phyloP scores from a whole-genome alignment of 1,140 invertebrate genomes.

The Trichonephila clavata region DNA sequence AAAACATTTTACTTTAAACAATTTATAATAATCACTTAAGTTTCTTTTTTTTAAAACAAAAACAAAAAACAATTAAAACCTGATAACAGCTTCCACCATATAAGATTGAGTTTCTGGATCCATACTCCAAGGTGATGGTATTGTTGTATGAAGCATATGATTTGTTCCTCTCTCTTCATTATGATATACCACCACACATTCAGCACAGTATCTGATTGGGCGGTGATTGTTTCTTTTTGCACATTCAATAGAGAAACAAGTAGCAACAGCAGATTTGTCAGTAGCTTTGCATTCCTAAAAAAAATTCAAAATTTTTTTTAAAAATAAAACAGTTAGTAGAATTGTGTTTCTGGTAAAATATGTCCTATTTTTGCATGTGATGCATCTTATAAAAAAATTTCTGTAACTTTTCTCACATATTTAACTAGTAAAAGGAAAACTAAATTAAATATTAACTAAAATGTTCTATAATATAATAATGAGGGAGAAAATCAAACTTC shows the following conservation, averaged over 20 bases:
- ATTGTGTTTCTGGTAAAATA: too few species aligned
- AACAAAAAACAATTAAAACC: constrained; percentile 82
- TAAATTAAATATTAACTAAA: too few species aligned
- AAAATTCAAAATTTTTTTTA: neutral
- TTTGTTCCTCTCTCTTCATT: constrained; percentile 87
- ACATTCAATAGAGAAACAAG: constrained; percentile 98
- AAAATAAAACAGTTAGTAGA: neutral
- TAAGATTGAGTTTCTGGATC: constrained; percentile 94
- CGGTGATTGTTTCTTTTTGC: constrained; percentile 97
- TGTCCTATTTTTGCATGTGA: neutral
- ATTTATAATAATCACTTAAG: too few species aligned
- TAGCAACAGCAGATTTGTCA: constrained; percentile 96
- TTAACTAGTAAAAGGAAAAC: too few species aligned
- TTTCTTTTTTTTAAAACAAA: too few species aligned
- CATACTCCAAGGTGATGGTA: constrained; percentile 93
- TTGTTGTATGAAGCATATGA: constrained; percentile 93
- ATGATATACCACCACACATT: constrained; percentile 86
- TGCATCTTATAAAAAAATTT: too few species aligned
- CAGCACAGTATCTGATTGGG: constrained; percentile 95
- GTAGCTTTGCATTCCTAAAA: constrained; percentile 93
- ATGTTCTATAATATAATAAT: too few species aligned
- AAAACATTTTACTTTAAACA: too few species aligned
- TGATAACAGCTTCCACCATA: constrained; percentile 97
- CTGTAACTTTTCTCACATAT: too few species aligned
- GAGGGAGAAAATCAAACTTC: too few species aligned